These are phyloP conservation scores for Harpagoxenus sublaevis DNA, from an alignment of 2,888 invertebrate species.

Conservation along the genomic window DNA sequence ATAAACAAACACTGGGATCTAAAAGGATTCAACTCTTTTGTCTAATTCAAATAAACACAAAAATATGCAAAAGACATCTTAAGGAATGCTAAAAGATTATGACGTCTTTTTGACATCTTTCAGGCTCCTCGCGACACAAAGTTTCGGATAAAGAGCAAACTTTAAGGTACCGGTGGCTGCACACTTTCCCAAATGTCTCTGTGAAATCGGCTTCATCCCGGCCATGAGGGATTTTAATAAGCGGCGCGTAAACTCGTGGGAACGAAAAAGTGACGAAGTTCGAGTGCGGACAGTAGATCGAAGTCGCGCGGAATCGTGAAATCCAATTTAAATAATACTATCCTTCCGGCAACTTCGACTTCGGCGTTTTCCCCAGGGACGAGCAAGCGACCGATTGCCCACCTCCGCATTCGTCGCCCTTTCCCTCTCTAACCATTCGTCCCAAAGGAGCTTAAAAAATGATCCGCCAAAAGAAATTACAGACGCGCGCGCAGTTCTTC, in stretches of 20 bases:
- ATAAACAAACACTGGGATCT: not conserved
- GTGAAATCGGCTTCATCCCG: conserved; percentile 15
- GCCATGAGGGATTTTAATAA: conserved; percentile 52
- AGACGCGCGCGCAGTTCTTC: conserved; percentile 45
- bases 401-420: conserved; percentile 23
- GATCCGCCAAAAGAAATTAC: conserved; percentile 70
- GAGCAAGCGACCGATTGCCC: conserved; percentile 61
- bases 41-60: not conserved
- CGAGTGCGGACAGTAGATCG: conserved; percentile 53
- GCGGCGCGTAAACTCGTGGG: conserved; percentile 46
- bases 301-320: conserved; percentile 70
- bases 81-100: conserved; percentile 24
- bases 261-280: conserved; percentile 51
- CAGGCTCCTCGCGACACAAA: conserved; percentile 13
- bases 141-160: conserved; percentile 43
- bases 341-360: conserved; percentile 54
- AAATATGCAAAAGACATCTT: not conserved
- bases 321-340: conserved; percentile 81
- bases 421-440: conserved; percentile 61
- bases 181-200: conserved; percentile 12
- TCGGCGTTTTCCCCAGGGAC: conserved; percentile 50
- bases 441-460: conserved; percentile 75
- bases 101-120: conserved; percentile 14
- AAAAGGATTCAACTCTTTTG: not conserved
- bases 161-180: conserved; percentile 10